Conservation (phyloP, 2,797 vertebrate species). For the Spea hammondii region DNA sequence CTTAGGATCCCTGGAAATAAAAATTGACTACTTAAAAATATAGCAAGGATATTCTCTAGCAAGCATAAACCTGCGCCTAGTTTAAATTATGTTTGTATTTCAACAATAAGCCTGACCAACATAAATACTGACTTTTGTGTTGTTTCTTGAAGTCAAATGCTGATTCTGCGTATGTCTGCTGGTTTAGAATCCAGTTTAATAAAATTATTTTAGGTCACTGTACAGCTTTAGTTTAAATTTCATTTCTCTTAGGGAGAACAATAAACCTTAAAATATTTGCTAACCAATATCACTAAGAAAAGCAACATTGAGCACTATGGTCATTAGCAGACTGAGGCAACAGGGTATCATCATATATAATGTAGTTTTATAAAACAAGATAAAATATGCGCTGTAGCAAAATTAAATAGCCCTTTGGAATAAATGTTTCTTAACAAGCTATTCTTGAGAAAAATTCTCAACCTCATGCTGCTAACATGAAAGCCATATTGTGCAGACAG, state of each 20-base stretch:
- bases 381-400: slow-evolving; percentile 26
- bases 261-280: slow-evolving; percentile 4
- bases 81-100: too few relatives aligned
- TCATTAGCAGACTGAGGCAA: slow-evolving; percentile 25
- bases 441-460: slow-evolving; percentile 32
- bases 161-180: too few relatives aligned
- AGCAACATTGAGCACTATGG: slow-evolving; percentile 4
- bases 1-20: too few relatives aligned
- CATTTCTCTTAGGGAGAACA: background rate
- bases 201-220: too few relatives aligned
- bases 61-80: too few relatives aligned
- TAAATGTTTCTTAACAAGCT: slow-evolving; percentile 46
- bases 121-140: too few relatives aligned
- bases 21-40: too few relatives aligned
- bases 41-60: too few relatives aligned
- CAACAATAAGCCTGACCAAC: too few relatives aligned
- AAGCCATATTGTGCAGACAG: slow-evolving; percentile 38
- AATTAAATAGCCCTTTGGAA: slow-evolving; percentile 23
- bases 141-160: too few relatives aligned
- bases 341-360: slow-evolving; percentile 34
- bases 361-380: slow-evolving; percentile 31
- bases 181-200: too few relatives aligned
- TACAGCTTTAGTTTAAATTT: background rate
- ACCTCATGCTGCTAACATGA: slow-evolving; percentile 36
- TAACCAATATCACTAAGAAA: background rate